These are phyloP conservation scores for Mythimna lalbum DNA, from an alignment of 2,888 invertebrate species.

Conservation along the genomic window DNA sequence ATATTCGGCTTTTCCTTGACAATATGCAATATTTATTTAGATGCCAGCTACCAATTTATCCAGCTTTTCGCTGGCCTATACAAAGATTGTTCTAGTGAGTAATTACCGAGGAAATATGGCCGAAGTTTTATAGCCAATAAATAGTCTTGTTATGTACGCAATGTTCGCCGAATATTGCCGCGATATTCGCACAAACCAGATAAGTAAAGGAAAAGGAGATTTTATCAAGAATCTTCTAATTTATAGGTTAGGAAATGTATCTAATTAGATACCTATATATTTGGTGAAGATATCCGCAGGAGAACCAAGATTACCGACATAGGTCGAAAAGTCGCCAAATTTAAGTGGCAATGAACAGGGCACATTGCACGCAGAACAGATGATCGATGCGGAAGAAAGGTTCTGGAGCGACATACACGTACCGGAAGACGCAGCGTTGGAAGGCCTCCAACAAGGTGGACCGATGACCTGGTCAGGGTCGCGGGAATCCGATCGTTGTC, in stretches of 20 bases:
- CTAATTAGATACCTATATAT: not conserved
- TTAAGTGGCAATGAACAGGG: too few relatives aligned
- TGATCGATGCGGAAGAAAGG: too few relatives aligned
- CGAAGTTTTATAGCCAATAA: slow-evolving; percentile 54
- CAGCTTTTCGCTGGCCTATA: not conserved
- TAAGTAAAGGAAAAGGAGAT: slow-evolving; percentile 42
- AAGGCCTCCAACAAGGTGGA: too few relatives aligned
- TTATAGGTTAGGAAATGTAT: slow-evolving; percentile 19
- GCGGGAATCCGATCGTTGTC: too few relatives aligned
- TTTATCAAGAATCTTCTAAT: slow-evolving; percentile 36
- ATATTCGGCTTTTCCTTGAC: not conserved
- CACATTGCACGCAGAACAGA: too few relatives aligned
- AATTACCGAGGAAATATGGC: slow-evolving; percentile 47
- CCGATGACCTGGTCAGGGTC: too few relatives aligned
- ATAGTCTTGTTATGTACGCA: slow-evolving; percentile 50
- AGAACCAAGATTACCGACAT: too few relatives aligned
- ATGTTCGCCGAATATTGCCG: slow-evolving; percentile 33
- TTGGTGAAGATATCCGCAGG: too few relatives aligned
- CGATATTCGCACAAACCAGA: slow-evolving; percentile 31
- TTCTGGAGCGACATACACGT: too few relatives aligned
- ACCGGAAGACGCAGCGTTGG: too few relatives aligned
- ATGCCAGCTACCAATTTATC: slow-evolving; percentile 12
- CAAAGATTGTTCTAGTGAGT: slow-evolving; percentile 20
- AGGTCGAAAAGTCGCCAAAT: too few relatives aligned
- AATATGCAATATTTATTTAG: not conserved